These are phyloP conservation scores for Perithous albicinctus DNA, from an alignment of 2,888 invertebrate genomes.

Conservation along the genomic window DNA sequence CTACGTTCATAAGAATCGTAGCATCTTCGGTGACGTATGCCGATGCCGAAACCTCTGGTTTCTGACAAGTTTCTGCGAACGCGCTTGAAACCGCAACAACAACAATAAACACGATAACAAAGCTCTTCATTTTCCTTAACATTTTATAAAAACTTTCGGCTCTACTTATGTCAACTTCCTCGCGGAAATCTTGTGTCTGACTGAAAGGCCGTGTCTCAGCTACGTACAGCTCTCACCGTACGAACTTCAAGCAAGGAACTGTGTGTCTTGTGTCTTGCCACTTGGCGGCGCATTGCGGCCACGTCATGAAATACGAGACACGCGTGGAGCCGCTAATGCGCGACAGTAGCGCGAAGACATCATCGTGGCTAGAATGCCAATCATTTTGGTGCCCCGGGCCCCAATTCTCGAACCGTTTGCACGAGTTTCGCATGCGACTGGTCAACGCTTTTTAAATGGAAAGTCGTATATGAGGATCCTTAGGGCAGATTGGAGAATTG, in stretches of 20 bases:
- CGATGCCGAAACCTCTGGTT: conserved; percentile 90
- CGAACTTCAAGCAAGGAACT: neutral
- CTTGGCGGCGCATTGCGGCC: too few relatives aligned
- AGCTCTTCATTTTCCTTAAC: conserved; percentile 49
- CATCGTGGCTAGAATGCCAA: too few relatives aligned
- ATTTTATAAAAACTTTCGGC: neutral
- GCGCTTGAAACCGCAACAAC: conserved; percentile 47
- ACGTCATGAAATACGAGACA: too few relatives aligned
- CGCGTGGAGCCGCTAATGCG: too few relatives aligned
- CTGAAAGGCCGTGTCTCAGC: neutral
- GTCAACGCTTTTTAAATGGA: too few relatives aligned
- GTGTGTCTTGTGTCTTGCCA: too few relatives aligned
- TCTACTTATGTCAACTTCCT: neutral
- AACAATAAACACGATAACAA: conserved; percentile 55
- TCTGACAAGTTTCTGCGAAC: conserved; percentile 85
- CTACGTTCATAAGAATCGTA: conserved; percentile 95
- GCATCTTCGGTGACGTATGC: conserved; percentile 97
- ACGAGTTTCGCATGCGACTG: too few relatives aligned
- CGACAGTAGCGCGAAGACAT: too few relatives aligned
- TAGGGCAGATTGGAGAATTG: too few relatives aligned
- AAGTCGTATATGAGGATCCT: too few relatives aligned
- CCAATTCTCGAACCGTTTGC: too few relatives aligned
- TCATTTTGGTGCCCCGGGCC: too few relatives aligned
- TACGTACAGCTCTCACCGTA: conserved; percentile 14
- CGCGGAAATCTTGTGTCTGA: neutral